Evolutionary conservation across 2,888 invertebrate genomes (phyloP), one percentile per base, ranked within the genome.

Genomic region (Encarsia formosa): DNA sequence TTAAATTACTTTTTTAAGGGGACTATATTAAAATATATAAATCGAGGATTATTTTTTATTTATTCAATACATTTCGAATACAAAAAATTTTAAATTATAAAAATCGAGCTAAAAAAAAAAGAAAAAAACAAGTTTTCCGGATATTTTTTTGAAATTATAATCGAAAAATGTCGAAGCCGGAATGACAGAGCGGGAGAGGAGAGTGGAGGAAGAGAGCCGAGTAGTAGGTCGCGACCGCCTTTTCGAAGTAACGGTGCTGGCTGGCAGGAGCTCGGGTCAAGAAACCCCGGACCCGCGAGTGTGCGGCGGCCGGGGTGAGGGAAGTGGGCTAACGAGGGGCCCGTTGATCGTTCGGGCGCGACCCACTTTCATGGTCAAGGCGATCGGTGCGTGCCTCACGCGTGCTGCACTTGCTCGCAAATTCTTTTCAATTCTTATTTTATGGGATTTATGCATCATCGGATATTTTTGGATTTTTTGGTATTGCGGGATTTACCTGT

Each of bases 201-300:
- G n/a, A n/a, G 22, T 13, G 20, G 39, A 39, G 13, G 39, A n/a
- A n/a, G 22, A 8, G 8, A 9, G 20, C n/a, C n/a, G 18, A 58
- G 56, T 60, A 73, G 72, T 73, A 69, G 73, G 73, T 71, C 73
- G 58, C 62, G 73, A 70, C 73, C 72, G 70, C 68, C 59, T 71
- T 73, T 66, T 63, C 37, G 47, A 59, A 64, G 59, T 73, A 73
- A 73, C 73, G 73, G 73, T 71, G 63, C 58, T 55, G 56, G 50
- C 49, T 63, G 60, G 71, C 69, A 68, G 69, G 18, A 16, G 32
- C 49, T 49, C 31, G 56, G 59, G 59, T 58, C 59, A 57, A 54
- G 52, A 57, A 57, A 57, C 57, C 44, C 48, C 41, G 40, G 11
- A 18, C 42, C 48, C n/a, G n/a, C n/a, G n/a, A n/a, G n/a, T n/a